Evolutionary conservation across 1,140 invertebrate genomes (phyloP).

Genomic region (Bombus difficillimus): DNA sequence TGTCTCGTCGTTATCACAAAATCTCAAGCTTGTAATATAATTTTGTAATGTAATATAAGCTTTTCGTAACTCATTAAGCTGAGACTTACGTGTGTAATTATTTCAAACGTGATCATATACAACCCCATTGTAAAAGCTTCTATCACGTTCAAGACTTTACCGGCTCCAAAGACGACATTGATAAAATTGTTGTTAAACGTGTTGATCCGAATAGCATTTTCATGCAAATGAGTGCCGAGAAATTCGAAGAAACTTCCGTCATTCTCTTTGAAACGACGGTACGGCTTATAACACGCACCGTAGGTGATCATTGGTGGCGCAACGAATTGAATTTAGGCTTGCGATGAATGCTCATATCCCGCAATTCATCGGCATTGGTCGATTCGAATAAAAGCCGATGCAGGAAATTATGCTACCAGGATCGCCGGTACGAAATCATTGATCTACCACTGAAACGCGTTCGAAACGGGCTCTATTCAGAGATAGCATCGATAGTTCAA

Average conservation of each 20-base stretch:
- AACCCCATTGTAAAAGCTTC: background rate
- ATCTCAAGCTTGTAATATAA: too few relatives aligned
- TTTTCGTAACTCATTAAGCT: background rate
- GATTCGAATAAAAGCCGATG: conserved; percentile 19
- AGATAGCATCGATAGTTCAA: conserved; percentile 35
- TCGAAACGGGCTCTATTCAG: conserved; percentile 29
- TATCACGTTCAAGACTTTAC: background rate
- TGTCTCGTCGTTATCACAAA: too few relatives aligned
- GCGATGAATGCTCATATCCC: background rate
- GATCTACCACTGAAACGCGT: conserved; percentile 17
- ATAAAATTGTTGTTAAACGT: background rate
- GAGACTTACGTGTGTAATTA: background rate
- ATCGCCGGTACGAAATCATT: conserved; percentile 44
- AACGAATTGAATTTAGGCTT: background rate
- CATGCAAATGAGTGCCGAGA: background rate
- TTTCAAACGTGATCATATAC: background rate
- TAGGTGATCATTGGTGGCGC: background rate
- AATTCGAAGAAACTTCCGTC: background rate
- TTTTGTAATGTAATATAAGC: too few relatives aligned
- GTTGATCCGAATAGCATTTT: too few relatives aligned
- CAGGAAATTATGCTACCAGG: conserved; percentile 25
- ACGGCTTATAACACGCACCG: background rate
- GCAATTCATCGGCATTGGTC: background rate
- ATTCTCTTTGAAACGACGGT: background rate
- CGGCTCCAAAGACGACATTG: background rate